Evolutionary conservation across 2,113 vertebrate species (phyloP), one percentile per base, ranked within the genome.

Genomic region (Strix uralensis): DNA sequence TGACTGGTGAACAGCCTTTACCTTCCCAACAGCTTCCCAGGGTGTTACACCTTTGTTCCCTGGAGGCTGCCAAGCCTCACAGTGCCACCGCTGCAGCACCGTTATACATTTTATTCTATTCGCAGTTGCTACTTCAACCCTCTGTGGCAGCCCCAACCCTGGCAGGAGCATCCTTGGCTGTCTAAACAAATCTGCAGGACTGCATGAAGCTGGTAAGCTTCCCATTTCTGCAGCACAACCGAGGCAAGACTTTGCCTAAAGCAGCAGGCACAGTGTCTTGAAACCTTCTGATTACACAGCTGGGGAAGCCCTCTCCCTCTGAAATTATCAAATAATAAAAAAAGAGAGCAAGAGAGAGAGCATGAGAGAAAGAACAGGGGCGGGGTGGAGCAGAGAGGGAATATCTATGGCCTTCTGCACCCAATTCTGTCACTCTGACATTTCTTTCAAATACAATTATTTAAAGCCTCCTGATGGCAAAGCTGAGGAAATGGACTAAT

Each of bases 381-480:
- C 0, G 4, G 87, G 86, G 66, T 65, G 55, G 82, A 83, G 62
- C 2, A 0, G 44, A 59, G 77, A 70, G 70, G 34, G 78, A 95
- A 90, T 94, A 93, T 81, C 72, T 74, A 74, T 46, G 85, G 85
- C 91, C 74, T 92, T 88, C 94, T 94, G 82, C 79, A 94, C 90
- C 92, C 90, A 70, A 72, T 84, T 91, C 88, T 92, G 82, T 94
- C 90, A 92, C 86, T 86, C 65, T 94, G 96, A 97, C 88, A 95
- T 91, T 97, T 96, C 96, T 96, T 96, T 96, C 93, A 96, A 75
- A 97, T 86, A 94, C 86, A 95, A 93, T 96, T 96, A 97, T 96
- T 96, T 97, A 97, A 96, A 84, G 81, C 84, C 94, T 96, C 89
- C 95, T 91, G 93, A 96, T 85, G 77, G 82, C 82, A 96, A 95